These are phyloP conservation scores for Calypte anna DNA, from an alignment of 2,113 vertebrate genomes.

Conservation along the genomic window DNA sequence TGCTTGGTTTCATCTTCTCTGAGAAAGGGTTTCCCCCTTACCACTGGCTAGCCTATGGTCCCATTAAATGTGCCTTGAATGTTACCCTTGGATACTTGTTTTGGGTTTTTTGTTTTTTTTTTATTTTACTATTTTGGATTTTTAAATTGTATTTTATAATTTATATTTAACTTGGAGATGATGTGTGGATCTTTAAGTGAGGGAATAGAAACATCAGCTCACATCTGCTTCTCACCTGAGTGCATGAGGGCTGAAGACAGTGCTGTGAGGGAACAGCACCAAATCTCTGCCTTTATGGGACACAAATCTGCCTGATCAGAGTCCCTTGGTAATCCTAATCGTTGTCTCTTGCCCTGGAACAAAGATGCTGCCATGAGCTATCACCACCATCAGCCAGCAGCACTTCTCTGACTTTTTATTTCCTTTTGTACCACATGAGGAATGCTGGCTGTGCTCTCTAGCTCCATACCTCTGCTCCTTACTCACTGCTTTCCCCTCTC, in stretches of 20 bases:
- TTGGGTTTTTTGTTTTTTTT: too few relatives aligned
- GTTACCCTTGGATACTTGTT: too few relatives aligned
- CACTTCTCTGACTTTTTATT: background rate
- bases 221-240: background rate
- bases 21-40: background rate
- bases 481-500: background rate
- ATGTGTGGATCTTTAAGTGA: background rate
- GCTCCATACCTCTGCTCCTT: background rate
- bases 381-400: background rate
- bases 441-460: background rate
- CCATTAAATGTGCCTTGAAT: background rate
- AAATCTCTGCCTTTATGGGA: rapidly evolving
- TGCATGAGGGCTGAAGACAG: background rate
- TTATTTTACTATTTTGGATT: too few relatives aligned
- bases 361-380: background rate
- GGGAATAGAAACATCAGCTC: background rate
- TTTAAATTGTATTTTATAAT: too few relatives aligned
- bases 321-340: background rate
- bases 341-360: background rate
- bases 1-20: background rate
- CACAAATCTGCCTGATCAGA: background rate
- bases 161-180: too few relatives aligned
- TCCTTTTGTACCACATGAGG: background rate
- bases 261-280: background rate
- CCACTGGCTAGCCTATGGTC: background rate